A percentile compares a stretch with the other conserved stretches of the same genome.
Evolutionary conservation across 2,113 vertebrate species (phyloP).

Genomic region (Oncorhynchus clarkii): DNA sequence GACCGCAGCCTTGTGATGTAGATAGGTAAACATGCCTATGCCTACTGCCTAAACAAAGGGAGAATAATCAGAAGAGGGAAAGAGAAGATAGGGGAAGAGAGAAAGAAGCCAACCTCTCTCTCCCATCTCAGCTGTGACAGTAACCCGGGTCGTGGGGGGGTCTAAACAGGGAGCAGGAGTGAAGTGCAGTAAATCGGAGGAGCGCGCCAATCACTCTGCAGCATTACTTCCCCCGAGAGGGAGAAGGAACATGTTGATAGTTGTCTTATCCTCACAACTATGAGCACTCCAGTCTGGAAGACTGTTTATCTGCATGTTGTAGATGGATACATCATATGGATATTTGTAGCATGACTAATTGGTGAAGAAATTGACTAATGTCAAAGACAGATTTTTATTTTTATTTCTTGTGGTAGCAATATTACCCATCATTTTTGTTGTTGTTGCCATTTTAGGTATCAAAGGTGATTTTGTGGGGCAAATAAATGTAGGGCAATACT

Average conservation of each 20-base stretch:
- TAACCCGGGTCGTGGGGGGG: constrained; percentile 47
- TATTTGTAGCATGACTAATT: neutral
- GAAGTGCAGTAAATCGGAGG: constrained; percentile 76
- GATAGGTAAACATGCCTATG: neutral
- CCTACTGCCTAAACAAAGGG: neutral
- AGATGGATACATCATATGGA: neutral
- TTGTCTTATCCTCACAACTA: constrained; percentile 53
- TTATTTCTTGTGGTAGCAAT: neutral
- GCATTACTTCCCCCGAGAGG: constrained; percentile 63
- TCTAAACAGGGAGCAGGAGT: constrained; percentile 64
- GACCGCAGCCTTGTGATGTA: neutral
- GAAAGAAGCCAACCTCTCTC: constrained; percentile 68
- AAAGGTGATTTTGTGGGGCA: too few species aligned
- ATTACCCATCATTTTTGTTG: neutral
- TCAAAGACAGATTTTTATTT: neutral
- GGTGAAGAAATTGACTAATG: neutral
- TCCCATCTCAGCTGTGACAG: constrained; percentile 44
- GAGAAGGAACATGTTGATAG: constrained; percentile 71
- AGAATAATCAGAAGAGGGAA: neutral
- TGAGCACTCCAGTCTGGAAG: constrained; percentile 38
- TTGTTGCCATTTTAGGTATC: neutral
- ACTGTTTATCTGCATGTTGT: constrained; percentile 36
- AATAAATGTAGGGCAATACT: too few species aligned
- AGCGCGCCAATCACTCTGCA: constrained; percentile 74
- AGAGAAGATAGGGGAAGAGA: constrained; percentile 74